Percentiles rank a stretch among this genome's conserved stretches.
These are phyloP conservation scores for Hormaphis cornu DNA, from an alignment of 1,140 invertebrate genomes.

Conservation along the genomic window DNA sequence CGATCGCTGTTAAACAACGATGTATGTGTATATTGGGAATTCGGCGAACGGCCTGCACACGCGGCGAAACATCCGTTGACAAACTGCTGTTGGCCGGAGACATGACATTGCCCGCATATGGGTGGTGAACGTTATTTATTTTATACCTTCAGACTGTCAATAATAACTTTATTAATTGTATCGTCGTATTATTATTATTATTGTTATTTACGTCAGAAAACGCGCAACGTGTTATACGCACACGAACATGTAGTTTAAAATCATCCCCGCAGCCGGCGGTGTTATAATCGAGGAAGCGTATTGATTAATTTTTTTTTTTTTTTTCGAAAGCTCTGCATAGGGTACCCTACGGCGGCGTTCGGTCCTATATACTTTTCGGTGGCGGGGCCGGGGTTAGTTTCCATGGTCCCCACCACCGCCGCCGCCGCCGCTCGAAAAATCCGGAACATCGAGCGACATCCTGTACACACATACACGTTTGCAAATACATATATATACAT, in stretches of 20 bases:
- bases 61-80: no score
- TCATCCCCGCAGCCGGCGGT: background rate
- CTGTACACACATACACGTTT: background rate
- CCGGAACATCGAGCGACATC: slow-evolving; percentile 6
- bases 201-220: background rate
- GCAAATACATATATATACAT: background rate
- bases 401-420: slow-evolving; percentile 1
- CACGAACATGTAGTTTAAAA: background rate
- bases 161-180: no score
- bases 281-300: slow-evolving; percentile 10
- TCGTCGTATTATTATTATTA: no score
- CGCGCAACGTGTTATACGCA: background rate
- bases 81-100: no score
- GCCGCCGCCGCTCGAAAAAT: slow-evolving; percentile 1
- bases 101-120: no score
- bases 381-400: background rate
- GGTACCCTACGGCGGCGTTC: slow-evolving; percentile 1
- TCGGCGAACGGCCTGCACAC: no score
- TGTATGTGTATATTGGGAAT: no score
- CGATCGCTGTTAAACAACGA: no score
- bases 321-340: background rate
- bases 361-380: background rate
- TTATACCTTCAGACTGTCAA: no score
- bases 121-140: no score
- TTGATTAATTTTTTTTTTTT: slow-evolving; percentile 24